phyloP scores from a whole-genome alignment of 1,140 invertebrate species.

The Tetranychus urticae region DNA sequence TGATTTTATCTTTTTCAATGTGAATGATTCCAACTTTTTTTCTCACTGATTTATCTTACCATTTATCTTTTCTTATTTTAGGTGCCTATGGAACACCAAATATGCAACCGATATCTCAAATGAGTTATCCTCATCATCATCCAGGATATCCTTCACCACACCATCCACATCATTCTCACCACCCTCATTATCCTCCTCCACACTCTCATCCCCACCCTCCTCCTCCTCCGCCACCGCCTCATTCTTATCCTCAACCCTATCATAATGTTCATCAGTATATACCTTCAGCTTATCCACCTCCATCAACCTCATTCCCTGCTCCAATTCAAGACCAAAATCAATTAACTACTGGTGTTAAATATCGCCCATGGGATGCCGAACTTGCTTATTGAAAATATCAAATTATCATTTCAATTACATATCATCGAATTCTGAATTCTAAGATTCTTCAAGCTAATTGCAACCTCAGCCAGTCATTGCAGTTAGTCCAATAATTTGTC shows the following conservation, averaged over 20 bases:
- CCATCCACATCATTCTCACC: neutral
- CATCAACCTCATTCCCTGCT: neutral
- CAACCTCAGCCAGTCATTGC: no score
- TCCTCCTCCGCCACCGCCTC: neutral
- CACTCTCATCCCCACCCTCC: neutral
- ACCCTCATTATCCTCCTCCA: neutral
- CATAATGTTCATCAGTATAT: neutral
- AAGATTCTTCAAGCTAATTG: no score
- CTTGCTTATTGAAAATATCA: neutral
- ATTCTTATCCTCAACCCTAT: neutral
- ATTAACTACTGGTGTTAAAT: neutral
- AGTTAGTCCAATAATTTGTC: no score
- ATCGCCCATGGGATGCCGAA: neutral
- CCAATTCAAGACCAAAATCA: neutral
- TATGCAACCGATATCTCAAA: neutral
- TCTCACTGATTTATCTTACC: neutral
- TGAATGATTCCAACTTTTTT: no score
- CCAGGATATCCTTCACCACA: neutral
- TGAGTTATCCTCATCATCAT: neutral
- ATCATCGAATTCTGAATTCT: no score
- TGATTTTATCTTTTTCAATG: no score
- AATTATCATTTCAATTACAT: no score
- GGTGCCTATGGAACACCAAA: neutral
- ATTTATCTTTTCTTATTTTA: neutral
- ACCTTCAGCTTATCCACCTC: neutral